phyloP scores from a whole-genome alignment of 2,113 vertebrate species.

The Engraulis encrasicolus region DNA sequence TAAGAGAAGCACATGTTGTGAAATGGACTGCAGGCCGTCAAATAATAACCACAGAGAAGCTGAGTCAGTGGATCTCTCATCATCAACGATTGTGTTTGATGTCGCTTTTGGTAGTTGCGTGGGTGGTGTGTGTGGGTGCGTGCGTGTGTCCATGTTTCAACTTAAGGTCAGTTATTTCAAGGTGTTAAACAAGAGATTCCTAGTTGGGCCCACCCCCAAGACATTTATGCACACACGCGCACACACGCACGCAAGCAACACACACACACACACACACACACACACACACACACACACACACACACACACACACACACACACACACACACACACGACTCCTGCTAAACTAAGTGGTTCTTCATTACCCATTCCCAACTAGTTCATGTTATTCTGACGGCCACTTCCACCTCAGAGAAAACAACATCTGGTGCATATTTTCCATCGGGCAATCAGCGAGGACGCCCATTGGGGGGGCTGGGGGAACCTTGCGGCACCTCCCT shows the following conservation, averaged over 20 bases:
- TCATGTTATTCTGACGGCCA: slow-evolving; percentile 28
- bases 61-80: neutral
- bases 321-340: neutral
- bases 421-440: slow-evolving; percentile 53
- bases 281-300: slow-evolving; percentile 1
- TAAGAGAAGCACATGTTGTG: neutral
- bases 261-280: neutral
- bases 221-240: neutral
- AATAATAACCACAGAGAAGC: neutral
- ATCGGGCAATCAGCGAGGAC: slow-evolving; percentile 34
- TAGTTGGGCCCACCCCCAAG: neutral
- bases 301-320: neutral
- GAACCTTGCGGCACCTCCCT: slow-evolving; percentile 26
- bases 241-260: neutral
- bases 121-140: neutral
- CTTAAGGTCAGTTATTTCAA: neutral
- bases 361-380: neutral
- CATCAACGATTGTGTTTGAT: slow-evolving; percentile 4
- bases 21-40: neutral
- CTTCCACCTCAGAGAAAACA: slow-evolving; percentile 40
- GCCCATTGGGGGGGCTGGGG: slow-evolving; percentile 20
- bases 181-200: slow-evolving; percentile 5
- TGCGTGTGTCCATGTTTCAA: neutral
- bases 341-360: slow-evolving; percentile 9
- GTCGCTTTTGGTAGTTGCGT: neutral